Conservation (phyloP, 2,888 invertebrate genomes). For the Aelia acuminata region DNA sequence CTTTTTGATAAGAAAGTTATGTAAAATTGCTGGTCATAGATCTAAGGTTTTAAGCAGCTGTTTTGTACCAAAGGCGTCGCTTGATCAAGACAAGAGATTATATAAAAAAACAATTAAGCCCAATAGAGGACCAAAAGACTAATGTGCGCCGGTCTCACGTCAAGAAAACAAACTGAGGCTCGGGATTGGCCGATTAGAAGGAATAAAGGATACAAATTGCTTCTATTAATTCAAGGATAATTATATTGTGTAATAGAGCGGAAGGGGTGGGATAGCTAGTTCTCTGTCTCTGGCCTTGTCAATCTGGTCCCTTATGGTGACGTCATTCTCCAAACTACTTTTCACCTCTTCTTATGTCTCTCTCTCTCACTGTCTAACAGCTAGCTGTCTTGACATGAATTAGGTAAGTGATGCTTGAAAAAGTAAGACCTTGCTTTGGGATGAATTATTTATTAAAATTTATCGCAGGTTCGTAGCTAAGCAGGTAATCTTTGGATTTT, state of each 20-base stretch:
- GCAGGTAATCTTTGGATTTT: too few species aligned
- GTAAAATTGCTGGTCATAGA: too few species aligned
- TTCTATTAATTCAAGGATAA: constrained; percentile 35
- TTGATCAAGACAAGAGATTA: background rate
- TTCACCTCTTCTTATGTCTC: background rate
- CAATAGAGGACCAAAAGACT: background rate
- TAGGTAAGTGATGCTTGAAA: too few species aligned
- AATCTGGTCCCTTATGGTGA: background rate
- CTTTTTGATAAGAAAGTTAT: too few species aligned
- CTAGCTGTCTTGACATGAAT: too few species aligned
- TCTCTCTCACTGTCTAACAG: too few species aligned
- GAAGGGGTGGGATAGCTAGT: constrained; percentile 14
- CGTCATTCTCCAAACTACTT: background rate
- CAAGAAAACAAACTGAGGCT: background rate
- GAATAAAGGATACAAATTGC: constrained; percentile 28
- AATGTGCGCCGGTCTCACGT: background rate
- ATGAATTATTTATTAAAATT: too few species aligned
- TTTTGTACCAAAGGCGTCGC: background rate
- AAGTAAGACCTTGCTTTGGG: too few species aligned
- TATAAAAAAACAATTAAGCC: background rate
- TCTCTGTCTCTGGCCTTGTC: background rate
- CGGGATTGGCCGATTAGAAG: constrained; percentile 18
- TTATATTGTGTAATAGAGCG: constrained; percentile 28
- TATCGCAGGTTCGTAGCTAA: too few species aligned
- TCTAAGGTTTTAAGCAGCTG: background rate